These are phyloP conservation scores for Cataglyphis altisquamis DNA, from an alignment of 2,888 invertebrate genomes.

Conservation along the genomic window DNA sequence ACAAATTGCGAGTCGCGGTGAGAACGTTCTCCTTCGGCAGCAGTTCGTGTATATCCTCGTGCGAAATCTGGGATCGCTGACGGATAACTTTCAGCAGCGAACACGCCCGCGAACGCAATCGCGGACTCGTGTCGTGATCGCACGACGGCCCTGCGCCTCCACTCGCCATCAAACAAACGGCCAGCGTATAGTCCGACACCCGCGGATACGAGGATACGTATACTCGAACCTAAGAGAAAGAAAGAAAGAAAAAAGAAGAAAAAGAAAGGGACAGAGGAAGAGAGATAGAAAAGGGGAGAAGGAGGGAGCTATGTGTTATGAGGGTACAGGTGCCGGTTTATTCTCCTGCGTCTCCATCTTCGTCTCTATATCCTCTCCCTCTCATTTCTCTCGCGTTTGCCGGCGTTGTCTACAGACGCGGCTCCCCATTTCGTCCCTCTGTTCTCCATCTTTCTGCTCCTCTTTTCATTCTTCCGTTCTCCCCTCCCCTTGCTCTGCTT, in stretches of 20 bases:
- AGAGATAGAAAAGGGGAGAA: background rate
- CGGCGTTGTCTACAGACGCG: conserved; percentile 67
- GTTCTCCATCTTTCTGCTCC: background rate
- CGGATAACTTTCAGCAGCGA: conserved; percentile 66
- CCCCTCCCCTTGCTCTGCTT: background rate
- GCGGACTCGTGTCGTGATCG: conserved; percentile 61
- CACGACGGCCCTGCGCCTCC: conserved; percentile 68
- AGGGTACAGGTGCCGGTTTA: conserved; percentile 79
- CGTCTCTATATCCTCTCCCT: conserved; percentile 56
- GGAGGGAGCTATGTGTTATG: conserved; percentile 68
- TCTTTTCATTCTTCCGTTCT: conserved; percentile 20
- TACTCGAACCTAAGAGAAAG: conserved; percentile 48
- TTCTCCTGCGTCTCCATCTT: conserved; percentile 65
- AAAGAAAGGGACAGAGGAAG: background rate
- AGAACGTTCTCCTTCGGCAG: conserved; percentile 75
- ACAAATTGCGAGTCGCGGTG: conserved; percentile 72
- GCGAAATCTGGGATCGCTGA: conserved; percentile 72
- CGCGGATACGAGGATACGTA: conserved; percentile 64
- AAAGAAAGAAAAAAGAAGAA: background rate
- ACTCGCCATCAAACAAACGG: conserved; percentile 72
- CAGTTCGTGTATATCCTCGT: conserved; percentile 65
- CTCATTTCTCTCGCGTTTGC: conserved; percentile 57
- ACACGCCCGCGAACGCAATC: conserved; percentile 29
- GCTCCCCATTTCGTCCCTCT: conserved; percentile 30
- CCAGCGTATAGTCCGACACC: conserved; percentile 67